Evolutionary conservation across 2,113 vertebrate species (phyloP), one percentile per base, ranked within the genome.

Genomic region (Oostethus manadensis): DNA sequence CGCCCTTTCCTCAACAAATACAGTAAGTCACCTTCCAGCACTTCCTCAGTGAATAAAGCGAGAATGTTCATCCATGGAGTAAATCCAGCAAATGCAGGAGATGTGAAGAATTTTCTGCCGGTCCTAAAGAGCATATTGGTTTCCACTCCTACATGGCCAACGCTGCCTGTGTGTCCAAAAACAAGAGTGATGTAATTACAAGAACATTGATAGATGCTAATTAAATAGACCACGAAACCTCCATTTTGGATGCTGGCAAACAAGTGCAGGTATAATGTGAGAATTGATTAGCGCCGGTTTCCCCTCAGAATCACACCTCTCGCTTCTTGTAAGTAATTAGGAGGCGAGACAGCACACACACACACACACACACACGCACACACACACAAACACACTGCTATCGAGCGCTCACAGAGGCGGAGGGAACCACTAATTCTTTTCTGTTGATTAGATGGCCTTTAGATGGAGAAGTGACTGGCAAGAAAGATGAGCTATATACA

Each of bases 371-470:
- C 78, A 75, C 38, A 42, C 11, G 14, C 38, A 42, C 76, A 76
- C 78, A 75, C 38, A 42, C 11, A 42, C 38, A 42, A 74, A 76
- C 78, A 75, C 74, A 71, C 62, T 56, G 62, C 56, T 76, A 84
- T 86, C 63, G 82, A 82, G 58, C 54, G 64, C 68, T 78, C 53
- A 26, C 65, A 77, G 73, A 3, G 48, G 71, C 58, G 51, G 70
- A 70, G 60, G 54, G 77, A 73, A 49, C 68, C 70, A 59, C 62
- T 83, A 80, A 85, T 85, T 80, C 76, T 85, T 85, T 81, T 78
- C 48, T 78, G 79, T 78, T 83, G 73, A 81, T 84, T 80, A 66
- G 68, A 57, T 69, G 73, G 76, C 70, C 76, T 74, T 73, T 80
- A 48, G 78, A 74, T 74, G 64, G 43, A 16, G 4, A 60, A 63